Percentiles rank a stretch among this genome's conserved stretches.
Conservation (phyloP, 2,113 vertebrate genomes). For the Synodontis membranacea region DNA sequence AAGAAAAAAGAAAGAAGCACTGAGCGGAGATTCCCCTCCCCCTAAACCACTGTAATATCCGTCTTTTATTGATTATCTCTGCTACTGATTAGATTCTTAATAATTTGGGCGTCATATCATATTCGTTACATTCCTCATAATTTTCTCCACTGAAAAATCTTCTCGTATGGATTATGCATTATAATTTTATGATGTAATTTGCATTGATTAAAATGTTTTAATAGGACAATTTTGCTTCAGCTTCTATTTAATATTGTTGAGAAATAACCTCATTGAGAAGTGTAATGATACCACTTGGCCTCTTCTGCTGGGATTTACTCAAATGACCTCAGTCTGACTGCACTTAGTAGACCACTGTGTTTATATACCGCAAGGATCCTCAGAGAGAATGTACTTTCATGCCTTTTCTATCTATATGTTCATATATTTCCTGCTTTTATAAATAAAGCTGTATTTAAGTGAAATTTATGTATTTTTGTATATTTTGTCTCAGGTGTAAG, state of each 20-base stretch:
- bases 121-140: neutral
- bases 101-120: neutral
- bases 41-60: neutral
- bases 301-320: constrained; percentile 1
- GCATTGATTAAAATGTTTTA: constrained; percentile 12
- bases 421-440: constrained; percentile 28
- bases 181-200: constrained; percentile 1
- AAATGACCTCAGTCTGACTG: constrained; percentile 28
- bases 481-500: constrained; percentile 43
- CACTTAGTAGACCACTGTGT: constrained; percentile 30
- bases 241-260: constrained; percentile 20
- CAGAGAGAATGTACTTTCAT: constrained; percentile 33
- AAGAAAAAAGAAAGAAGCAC: neutral
- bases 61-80: constrained; percentile 35
- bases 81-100: neutral
- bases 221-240: neutral
- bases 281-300: neutral
- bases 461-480: constrained; percentile 47
- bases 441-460: constrained; percentile 52
- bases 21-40: neutral
- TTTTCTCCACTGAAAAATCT: constrained; percentile 3
- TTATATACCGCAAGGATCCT: constrained; percentile 36
- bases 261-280: constrained; percentile 12
- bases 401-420: constrained; percentile 33
- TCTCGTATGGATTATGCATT: neutral